These are phyloP conservation scores for Coecobrya sp. DNA, from an alignment of 2,888 invertebrate species.

Conservation along the genomic window DNA sequence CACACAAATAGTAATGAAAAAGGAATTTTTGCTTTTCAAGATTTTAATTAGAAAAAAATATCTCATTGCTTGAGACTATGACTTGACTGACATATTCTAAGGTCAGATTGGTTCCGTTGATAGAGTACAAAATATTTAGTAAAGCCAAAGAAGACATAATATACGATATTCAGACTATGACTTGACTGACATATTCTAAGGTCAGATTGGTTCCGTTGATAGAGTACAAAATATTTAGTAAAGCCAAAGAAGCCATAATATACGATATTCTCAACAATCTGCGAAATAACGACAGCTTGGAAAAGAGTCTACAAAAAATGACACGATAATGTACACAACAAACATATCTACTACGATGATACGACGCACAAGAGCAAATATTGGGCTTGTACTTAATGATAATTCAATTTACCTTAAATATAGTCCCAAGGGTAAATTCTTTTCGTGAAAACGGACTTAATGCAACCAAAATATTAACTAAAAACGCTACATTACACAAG, in stretches of 20 bases:
- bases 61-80: background rate
- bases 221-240: conserved; percentile 37
- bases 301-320: background rate
- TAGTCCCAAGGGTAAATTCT: conserved; percentile 46
- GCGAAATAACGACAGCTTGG: background rate
- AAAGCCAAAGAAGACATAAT: conserved; percentile 36
- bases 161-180: background rate
- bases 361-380: conserved; percentile 31
- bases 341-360: background rate
- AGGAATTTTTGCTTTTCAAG: conserved; percentile 14
- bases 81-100: conserved; percentile 53
- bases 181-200: conserved; percentile 55
- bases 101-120: conserved; percentile 62
- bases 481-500: background rate
- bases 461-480: background rate
- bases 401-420: conserved; percentile 54
- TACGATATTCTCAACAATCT: conserved; percentile 33
- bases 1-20: background rate
- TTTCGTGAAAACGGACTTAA: conserved; percentile 12
- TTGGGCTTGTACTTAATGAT: background rate
- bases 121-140: conserved; percentile 42
- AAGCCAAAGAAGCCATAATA: conserved; percentile 27
- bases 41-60: conserved; percentile 26
- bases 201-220: conserved; percentile 62
- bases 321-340: background rate